Conservation (phyloP, 2,113 vertebrate genomes). For the Rhynchomys soricoides region DNA sequence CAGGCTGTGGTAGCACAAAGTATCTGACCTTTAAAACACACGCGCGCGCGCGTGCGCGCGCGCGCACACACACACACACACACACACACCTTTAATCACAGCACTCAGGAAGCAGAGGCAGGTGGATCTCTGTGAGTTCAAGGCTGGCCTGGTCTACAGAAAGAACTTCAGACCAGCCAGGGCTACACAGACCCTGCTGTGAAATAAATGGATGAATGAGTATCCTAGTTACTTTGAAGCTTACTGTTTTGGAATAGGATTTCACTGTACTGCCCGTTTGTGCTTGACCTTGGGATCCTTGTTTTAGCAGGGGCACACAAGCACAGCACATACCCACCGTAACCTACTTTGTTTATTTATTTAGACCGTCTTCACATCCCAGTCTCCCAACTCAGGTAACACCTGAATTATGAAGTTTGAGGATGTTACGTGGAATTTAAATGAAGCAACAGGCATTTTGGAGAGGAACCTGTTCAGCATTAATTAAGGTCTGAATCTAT, state of each 20-base stretch:
- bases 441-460: not conserved
- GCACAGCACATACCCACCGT: not conserved
- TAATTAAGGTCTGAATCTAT: not conserved
- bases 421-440: slow-evolving; percentile 3
- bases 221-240: not conserved
- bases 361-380: not conserved
- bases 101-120: not conserved
- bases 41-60: too few relatives aligned
- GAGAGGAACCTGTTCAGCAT: not conserved
- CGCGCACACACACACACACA: too few relatives aligned
- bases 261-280: not conserved
- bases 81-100: not conserved
- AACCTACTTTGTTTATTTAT: slow-evolving; percentile 25
- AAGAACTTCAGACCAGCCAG: not conserved
- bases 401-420: not conserved
- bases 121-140: not conserved
- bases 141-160: not conserved
- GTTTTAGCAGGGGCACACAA: too few relatives aligned
- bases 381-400: not conserved
- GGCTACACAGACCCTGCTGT: not conserved
- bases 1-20: too few relatives aligned
- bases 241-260: not conserved
- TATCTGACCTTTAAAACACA: too few relatives aligned
- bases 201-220: not conserved
- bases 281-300: too few relatives aligned